A percentile compares a stretch with the other conserved stretches of the same genome.
Evolutionary conservation across 2,113 vertebrate genomes (phyloP).

Genomic region (Astatoreochromis straeleni): DNA sequence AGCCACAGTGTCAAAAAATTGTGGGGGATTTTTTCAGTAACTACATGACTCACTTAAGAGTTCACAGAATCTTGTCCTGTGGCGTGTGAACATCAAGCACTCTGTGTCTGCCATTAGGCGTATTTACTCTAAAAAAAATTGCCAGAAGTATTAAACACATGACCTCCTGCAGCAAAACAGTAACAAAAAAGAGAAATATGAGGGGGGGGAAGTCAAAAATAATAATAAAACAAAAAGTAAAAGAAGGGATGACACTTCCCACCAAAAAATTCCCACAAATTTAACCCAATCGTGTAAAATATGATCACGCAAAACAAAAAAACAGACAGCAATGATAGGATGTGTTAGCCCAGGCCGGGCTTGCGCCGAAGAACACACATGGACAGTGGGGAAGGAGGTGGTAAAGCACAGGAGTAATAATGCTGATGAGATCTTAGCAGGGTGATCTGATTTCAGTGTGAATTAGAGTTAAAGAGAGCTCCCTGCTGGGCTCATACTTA

Average conservation of each 20-base stretch:
- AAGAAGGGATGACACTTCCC: background rate
- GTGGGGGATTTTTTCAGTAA: background rate
- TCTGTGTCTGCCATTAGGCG: background rate
- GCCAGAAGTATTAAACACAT: background rate
- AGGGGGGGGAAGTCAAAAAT: fast-evolving
- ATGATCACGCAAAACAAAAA: background rate
- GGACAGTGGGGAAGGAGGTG: constrained; percentile 55
- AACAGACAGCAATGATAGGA: constrained; percentile 28
- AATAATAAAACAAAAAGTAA: background rate
- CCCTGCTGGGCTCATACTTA: constrained; percentile 69
- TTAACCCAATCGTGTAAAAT: background rate
- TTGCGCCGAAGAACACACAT: constrained; percentile 40
- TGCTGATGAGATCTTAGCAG: constrained; percentile 75
- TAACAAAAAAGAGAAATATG: background rate
- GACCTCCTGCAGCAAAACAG: background rate
- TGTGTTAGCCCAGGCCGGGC: constrained; percentile 42
- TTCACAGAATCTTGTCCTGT: background rate
- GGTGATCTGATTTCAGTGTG: constrained; percentile 71
- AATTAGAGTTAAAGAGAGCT: constrained; percentile 77
- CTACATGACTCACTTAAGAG: background rate
- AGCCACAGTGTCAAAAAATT: background rate
- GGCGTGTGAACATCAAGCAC: background rate
- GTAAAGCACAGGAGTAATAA: constrained; percentile 65
- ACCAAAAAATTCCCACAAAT: background rate
- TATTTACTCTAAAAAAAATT: background rate